Percentiles rank a stretch among this genome's conserved stretches.
Conservation (phyloP, 1,140 invertebrate genomes). For the Euschistus heros region DNA sequence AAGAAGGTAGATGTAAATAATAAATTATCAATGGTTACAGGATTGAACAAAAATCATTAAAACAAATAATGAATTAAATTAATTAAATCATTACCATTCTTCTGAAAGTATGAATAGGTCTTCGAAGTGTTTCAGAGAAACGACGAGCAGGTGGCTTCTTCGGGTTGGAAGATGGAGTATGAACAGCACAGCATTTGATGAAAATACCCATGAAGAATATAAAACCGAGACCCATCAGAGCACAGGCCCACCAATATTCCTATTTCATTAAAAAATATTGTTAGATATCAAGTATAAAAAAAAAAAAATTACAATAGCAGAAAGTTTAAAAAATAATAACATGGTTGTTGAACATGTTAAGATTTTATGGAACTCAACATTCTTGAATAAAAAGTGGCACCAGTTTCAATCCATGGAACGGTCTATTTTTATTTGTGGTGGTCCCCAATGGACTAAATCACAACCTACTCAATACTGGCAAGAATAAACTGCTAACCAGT, state of each 20-base stretch:
- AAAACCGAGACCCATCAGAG: conserved; percentile 81
- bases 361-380: no score
- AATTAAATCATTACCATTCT: conserved; percentile 51
- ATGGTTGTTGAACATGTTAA: no score
- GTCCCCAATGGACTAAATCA: no score
- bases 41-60: not conserved
- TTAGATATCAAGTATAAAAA: not conserved
- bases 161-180: conserved; percentile 95
- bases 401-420: no score
- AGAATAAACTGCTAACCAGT: no score
- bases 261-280: conserved; percentile 33
- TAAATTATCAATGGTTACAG: no score
- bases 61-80: not conserved
- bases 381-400: no score
- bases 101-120: conserved; percentile 78
- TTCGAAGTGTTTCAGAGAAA: conserved; percentile 73
- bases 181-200: conserved; percentile 98
- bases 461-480: no score
- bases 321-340: not conserved
- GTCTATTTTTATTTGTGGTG: no score
- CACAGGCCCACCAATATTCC: conserved; percentile 95
- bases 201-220: conserved; percentile 96
- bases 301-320: not conserved
- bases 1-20: no score
- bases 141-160: conserved; percentile 77